Conservation (phyloP, 2,113 vertebrate species). For the Myotis brandtii region DNA sequence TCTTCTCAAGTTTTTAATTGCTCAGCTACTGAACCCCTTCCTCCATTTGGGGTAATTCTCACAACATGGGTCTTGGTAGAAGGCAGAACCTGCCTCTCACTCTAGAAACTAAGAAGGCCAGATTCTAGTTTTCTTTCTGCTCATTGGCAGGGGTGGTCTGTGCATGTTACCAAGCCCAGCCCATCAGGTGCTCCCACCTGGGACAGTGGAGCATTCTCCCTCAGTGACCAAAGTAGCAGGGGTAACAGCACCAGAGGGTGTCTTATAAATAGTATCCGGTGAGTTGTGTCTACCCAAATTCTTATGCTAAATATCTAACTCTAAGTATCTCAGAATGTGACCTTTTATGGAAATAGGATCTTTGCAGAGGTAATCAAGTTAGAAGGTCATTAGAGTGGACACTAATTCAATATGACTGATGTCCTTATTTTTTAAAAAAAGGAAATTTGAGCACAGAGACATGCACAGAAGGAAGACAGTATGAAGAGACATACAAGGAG, state of each 20-base stretch:
- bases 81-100: not conserved
- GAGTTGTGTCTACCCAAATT: not conserved
- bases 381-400: not conserved
- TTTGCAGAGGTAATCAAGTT: not conserved
- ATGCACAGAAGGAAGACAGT: not conserved
- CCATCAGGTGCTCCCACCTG: not conserved
- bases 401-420: not conserved
- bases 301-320: not conserved
- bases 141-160: not conserved
- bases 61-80: not conserved
- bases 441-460: not conserved
- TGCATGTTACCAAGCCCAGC: not conserved
- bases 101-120: not conserved
- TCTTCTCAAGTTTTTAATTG: not conserved
- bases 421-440: not conserved
- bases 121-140: constrained; percentile 9
- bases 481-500: not conserved
- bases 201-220: not conserved
- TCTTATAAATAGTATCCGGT: not conserved
- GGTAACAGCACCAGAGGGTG: not conserved
- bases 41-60: not conserved
- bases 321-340: not conserved
- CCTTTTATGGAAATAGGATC: not conserved
- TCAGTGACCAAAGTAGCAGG: not conserved
- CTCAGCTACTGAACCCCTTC: not conserved